A percentile compares a stretch with the other conserved stretches of the same genome.
These are phyloP conservation scores for Melanocharis versteri DNA, from an alignment of 2,113 vertebrate species.

Conservation along the genomic window DNA sequence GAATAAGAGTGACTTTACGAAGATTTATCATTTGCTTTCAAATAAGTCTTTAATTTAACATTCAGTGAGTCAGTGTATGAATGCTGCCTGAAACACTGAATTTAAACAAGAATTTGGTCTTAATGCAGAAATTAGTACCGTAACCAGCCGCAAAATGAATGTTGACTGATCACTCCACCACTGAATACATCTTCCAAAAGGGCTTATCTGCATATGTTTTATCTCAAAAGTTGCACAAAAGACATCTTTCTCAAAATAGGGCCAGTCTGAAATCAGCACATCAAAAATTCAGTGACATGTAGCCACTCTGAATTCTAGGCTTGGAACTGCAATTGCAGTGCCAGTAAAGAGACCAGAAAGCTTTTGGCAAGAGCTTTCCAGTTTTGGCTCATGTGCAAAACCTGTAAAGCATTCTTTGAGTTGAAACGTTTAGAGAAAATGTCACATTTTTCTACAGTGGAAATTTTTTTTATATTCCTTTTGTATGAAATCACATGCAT, in stretches of 20 bases:
- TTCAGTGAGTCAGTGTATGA: constrained; percentile 20
- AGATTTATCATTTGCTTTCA: constrained; percentile 15
- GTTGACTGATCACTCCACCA: neutral
- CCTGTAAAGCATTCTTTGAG: neutral
- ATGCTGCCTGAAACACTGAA: constrained; percentile 14
- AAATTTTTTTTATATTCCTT: neutral
- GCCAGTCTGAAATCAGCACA: neutral
- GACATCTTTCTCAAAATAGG: neutral
- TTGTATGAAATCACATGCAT: neutral
- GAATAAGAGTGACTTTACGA: constrained; percentile 6
- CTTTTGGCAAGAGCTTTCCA: neutral
- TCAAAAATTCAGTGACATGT: neutral
- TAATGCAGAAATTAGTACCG: constrained; percentile 34
- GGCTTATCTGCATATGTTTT: neutral
- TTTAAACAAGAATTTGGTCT: constrained; percentile 50
- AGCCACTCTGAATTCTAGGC: neutral
- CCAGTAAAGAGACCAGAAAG: neutral
- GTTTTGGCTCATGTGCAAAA: neutral
- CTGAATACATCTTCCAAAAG: neutral
- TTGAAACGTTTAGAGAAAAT: neutral
- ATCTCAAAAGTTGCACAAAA: neutral
- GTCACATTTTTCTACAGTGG: neutral
- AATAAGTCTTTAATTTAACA: constrained; percentile 23
- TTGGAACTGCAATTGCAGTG: neutral
- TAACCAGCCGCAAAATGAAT: neutral